Evolutionary conservation across 1,140 invertebrate genomes (phyloP), one percentile per base, ranked within the genome.

Genomic region (Drosophila ficusphila): DNA sequence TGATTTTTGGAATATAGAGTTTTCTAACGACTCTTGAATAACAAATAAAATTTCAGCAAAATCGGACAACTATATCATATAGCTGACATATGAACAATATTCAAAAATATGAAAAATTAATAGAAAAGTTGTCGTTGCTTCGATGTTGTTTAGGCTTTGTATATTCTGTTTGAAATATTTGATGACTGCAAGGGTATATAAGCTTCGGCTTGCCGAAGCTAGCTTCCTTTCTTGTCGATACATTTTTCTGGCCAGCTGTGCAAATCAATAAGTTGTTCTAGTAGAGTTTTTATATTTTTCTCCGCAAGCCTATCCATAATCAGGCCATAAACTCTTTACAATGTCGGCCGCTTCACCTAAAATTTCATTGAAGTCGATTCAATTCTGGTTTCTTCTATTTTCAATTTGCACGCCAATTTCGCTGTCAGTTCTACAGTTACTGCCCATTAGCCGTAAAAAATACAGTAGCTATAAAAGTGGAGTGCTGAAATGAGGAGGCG

Each of bases 321-420:
- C 23, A 48, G 33, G 34, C 56, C 23, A 58, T 70, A 16, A 58
- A 53, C 48, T 48, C 29, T 12, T 34, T 27, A 56, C 74, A 78
- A 77, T 81, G 67, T 68, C 72, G 21, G 51, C 39, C 27, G 33
- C 34, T 62, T 42, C 33, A 29, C 57, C 51, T 68, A 57, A 53
- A 65, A 61, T 76, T 69, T 65, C 53, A 77, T 82, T 82, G 53
- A 47, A 70, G 46, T 51, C 23, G 38, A 25, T 52, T 46, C 46
- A 34, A 44, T 61, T 56, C 12, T 57, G 38, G 8, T 27, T 49
- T 52, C 46, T 52, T 38, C 39, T 48, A 49, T 73, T 76, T 72
- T 57, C 76, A 76, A 76, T 85, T 85, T 85, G 79, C 76, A 73
- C 67, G 72, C 57, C 81, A 86, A 85, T 86, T 83, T 73, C 18